A percentile compares a stretch with the other conserved stretches of the same genome.
Evolutionary conservation across 2,113 vertebrate genomes (phyloP).

Genomic region (Cyprinodon brontotheroides): DNA sequence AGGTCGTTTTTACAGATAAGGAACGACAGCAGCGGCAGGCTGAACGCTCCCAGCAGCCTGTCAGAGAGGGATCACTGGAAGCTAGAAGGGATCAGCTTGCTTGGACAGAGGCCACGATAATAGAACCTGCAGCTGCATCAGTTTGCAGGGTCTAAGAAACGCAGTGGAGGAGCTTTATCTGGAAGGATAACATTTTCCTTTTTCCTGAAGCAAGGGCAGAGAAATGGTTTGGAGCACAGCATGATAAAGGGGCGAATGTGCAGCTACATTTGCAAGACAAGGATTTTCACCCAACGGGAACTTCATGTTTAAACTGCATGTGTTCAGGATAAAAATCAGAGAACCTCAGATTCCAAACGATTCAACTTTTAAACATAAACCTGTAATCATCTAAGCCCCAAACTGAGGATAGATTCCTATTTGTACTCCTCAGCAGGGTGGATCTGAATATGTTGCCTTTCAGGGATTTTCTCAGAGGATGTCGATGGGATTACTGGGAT

Average conservation of each 20-base stretch:
- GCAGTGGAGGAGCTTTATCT: conserved; percentile 7
- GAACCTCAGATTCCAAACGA: neutral
- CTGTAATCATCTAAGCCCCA: neutral
- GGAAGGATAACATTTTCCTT: neutral
- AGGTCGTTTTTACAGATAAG: conserved; percentile 57
- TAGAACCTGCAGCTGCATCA: conserved; percentile 17
- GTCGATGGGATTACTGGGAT: neutral
- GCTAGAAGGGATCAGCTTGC: conserved; percentile 19
- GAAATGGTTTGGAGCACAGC: neutral
- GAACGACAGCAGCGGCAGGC: conserved; percentile 51
- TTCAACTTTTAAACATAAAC: neutral
- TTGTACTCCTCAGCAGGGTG: neutral
- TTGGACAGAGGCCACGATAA: conserved; percentile 30
- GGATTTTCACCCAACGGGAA: neutral
- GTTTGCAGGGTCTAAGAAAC: conserved; percentile 21
- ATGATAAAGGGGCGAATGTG: neutral
- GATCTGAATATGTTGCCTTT: neutral
- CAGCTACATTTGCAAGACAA: neutral
- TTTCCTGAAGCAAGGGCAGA: neutral
- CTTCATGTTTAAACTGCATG: neutral
- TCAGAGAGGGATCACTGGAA: conserved; percentile 34
- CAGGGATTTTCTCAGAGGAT: neutral
- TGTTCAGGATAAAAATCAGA: neutral
- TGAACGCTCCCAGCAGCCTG: conserved; percentile 43
- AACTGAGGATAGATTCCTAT: neutral